These are phyloP conservation scores for Theretra japonica DNA, from an alignment of 2,888 invertebrate species.

Conservation along the genomic window DNA sequence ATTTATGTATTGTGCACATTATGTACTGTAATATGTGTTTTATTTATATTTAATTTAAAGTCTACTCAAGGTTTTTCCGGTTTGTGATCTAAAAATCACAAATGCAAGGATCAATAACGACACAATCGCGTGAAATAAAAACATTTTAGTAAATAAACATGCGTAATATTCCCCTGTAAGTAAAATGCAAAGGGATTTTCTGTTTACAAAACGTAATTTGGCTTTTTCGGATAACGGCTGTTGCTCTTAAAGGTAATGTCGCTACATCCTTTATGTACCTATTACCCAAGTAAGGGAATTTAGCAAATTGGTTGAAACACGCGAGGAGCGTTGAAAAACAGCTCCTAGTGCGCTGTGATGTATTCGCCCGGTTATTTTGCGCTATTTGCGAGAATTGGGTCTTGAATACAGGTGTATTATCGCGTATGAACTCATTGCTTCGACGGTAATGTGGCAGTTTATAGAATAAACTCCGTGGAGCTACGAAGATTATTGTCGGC, in stretches of 20 bases:
- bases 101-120: background rate
- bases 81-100: background rate
- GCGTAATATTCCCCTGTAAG: background rate
- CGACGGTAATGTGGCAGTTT: no score
- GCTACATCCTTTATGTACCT: constrained; percentile 42
- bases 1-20: no score
- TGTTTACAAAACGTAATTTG: constrained; percentile 41
- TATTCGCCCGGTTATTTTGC: constrained; percentile 19
- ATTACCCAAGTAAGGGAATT: constrained; percentile 31
- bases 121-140: background rate
- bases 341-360: constrained; percentile 3
- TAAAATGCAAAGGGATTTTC: constrained; percentile 27
- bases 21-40: no score
- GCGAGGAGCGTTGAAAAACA: constrained; percentile 36
- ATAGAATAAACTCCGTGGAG: no score
- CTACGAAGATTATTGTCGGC: no score
- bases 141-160: background rate
- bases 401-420: background rate
- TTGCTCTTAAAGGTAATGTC: constrained; percentile 32
- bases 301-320: constrained; percentile 42
- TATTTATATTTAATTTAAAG: no score
- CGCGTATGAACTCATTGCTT: background rate
- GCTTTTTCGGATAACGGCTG: constrained; percentile 39
- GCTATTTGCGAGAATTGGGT: background rate
- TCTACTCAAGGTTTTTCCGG: background rate